These are phyloP conservation scores for Drosophila parabipectinata DNA, from an alignment of 1,140 invertebrate species.

Conservation along the genomic window DNA sequence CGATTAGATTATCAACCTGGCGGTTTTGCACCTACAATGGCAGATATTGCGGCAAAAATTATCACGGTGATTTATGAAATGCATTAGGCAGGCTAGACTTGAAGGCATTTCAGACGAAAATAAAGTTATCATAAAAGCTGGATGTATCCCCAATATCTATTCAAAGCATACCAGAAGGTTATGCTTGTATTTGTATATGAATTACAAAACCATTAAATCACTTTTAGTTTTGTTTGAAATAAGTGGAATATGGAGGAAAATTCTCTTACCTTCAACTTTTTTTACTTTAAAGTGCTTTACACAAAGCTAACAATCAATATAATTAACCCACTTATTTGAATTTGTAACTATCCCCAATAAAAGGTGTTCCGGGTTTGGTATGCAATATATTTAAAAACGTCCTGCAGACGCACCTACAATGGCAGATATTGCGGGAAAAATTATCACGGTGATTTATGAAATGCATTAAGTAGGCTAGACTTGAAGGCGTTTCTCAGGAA, in stretches of 20 bases:
- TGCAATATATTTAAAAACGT: background rate
- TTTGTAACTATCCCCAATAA: background rate
- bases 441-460: conserved; percentile 35
- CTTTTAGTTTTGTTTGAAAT: too few species aligned
- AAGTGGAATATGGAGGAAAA: too few species aligned
- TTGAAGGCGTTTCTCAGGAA: background rate
- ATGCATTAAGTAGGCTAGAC: conserved; percentile 4
- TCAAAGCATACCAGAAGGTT: too few species aligned
- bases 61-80: conserved; percentile 37
- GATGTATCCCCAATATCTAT: too few species aligned
- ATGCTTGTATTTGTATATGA: too few species aligned
- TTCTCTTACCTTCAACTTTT: too few species aligned
- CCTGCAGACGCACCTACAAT: background rate
- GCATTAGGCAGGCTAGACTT: background rate
- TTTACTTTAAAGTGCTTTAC: too few species aligned
- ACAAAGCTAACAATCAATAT: too few species aligned
- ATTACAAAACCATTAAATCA: too few species aligned
- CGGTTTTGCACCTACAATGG: conserved; percentile 1
- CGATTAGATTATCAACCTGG: conserved; percentile 35
- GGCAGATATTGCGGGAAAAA: background rate
- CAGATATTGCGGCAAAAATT: conserved; percentile 1
- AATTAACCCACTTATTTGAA: background rate
- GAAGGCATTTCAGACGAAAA: too few species aligned
- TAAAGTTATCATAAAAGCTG: too few species aligned
- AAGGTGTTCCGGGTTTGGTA: too few species aligned